Conservation (phyloP, 2,113 vertebrate genomes). For the Columba livia region DNA sequence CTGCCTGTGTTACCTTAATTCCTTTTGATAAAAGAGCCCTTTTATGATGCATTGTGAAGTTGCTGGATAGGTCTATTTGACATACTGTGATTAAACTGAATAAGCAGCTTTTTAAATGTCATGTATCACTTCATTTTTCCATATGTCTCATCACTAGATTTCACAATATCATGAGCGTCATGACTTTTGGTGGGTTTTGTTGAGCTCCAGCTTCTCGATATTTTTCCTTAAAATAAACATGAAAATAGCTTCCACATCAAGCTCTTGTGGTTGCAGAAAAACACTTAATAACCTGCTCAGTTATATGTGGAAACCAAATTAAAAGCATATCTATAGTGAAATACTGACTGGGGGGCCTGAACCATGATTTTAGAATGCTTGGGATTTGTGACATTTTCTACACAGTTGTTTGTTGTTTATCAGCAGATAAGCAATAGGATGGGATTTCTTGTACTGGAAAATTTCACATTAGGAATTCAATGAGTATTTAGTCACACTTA, state of each 20-base stretch:
- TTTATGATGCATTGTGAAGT: neutral
- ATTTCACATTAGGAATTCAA: neutral
- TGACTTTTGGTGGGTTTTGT: neutral
- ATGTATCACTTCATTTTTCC: neutral
- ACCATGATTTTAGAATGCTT: neutral
- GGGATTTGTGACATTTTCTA: neutral
- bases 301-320: neutral
- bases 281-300: neutral
- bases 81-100: neutral
- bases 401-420: neutral
- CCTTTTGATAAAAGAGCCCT: neutral
- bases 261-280: neutral
- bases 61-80: neutral
- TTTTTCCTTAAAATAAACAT: neutral
- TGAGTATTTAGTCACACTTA: neutral
- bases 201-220: neutral
- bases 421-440: neutral
- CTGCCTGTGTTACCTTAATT: neutral
- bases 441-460: neutral
- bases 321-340: neutral
- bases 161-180: neutral
- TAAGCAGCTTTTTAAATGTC: neutral
- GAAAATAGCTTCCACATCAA: neutral
- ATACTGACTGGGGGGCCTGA: neutral
- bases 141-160: neutral